Conservation (phyloP, 2,797 vertebrate species). For the Sebastes steindachneri region DNA sequence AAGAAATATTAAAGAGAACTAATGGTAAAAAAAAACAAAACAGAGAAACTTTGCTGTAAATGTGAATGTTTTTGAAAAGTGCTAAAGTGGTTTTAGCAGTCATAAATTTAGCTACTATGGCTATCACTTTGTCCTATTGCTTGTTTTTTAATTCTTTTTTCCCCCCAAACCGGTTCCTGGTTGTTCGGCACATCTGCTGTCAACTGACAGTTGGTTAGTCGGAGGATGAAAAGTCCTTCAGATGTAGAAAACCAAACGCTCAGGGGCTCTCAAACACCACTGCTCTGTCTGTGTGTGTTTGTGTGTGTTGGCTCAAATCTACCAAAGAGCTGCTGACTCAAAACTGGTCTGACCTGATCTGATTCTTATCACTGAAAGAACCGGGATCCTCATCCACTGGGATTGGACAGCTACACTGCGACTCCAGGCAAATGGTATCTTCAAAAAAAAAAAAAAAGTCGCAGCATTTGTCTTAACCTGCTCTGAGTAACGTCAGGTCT, state of each 20-base stretch:
- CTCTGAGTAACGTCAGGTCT: not conserved
- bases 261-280: constrained; percentile 30
- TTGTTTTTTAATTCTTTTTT: not conserved
- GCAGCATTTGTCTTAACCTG: constrained; percentile 50
- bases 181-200: constrained; percentile 6
- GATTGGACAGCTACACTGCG: constrained; percentile 11
- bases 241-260: constrained; percentile 32
- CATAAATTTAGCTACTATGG: constrained; percentile 21
- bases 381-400: constrained; percentile 34
- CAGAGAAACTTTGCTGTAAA: not conserved
- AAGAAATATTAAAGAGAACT: not conserved
- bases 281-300: not conserved
- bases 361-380: constrained; percentile 37
- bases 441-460: not conserved
- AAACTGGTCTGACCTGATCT: constrained; percentile 72
- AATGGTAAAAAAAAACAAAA: constrained; percentile 4
- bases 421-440: constrained; percentile 11
- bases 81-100: constrained; percentile 52
- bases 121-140: constrained; percentile 26
- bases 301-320: not conserved
- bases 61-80: constrained; percentile 54
- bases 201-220: constrained; percentile 26
- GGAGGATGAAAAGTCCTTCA: not conserved
- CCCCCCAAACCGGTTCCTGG: constrained; percentile 28
- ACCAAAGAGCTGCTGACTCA: constrained; percentile 34